Percentiles rank a stretch among this genome's conserved stretches.
These are phyloP conservation scores for Pithys albifrons DNA, from an alignment of 2,113 vertebrate species.

Conservation along the genomic window DNA sequence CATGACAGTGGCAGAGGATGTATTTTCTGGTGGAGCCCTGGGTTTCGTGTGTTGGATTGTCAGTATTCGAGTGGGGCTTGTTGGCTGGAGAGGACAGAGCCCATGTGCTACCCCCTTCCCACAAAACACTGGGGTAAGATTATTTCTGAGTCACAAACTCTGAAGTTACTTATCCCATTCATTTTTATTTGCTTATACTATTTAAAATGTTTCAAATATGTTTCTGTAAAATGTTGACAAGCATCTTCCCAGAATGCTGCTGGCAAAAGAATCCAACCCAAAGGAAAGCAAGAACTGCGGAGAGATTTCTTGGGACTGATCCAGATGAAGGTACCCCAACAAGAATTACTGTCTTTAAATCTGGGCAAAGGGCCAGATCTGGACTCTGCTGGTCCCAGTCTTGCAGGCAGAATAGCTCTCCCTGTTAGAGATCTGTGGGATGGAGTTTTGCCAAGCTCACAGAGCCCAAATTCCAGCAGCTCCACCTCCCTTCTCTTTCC, in stretches of 20 bases:
- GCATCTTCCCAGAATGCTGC: neutral
- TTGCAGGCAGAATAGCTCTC: neutral
- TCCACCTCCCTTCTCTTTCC: neutral
- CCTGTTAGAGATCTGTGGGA: neutral
- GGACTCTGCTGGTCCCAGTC: neutral
- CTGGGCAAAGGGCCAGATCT: neutral
- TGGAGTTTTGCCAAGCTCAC: neutral
- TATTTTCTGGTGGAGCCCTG: neutral
- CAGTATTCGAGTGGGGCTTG: neutral
- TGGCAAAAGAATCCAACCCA: neutral
- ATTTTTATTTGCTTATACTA: neutral
- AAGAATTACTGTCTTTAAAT: neutral
- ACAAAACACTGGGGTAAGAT: neutral
- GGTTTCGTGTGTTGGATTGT: neutral
- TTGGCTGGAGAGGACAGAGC: neutral
- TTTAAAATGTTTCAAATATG: neutral
- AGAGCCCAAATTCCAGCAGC: neutral
- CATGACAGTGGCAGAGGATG: too few species aligned
- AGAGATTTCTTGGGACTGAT: neutral
- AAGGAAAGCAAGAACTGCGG: neutral
- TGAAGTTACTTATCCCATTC: neutral
- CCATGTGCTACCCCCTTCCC: accelerated
- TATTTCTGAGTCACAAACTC: neutral
- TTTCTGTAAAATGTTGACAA: neutral
- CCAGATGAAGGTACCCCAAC: neutral